These are phyloP conservation scores for Diabrotica undecimpunctata DNA, from an alignment of 1,140 invertebrate species.

Conservation along the genomic window DNA sequence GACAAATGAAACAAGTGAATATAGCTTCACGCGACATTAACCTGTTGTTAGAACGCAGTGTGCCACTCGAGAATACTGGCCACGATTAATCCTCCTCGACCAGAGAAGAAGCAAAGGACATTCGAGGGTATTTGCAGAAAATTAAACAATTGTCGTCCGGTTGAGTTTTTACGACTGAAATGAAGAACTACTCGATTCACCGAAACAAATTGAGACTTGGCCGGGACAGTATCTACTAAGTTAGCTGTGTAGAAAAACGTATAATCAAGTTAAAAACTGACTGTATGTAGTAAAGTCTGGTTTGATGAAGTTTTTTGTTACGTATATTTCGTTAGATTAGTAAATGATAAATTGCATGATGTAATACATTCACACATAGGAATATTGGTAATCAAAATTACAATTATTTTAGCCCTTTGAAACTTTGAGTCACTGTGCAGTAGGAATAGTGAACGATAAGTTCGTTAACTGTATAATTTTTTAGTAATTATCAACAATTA, in stretches of 20 bases:
- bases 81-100: conserved; percentile 14
- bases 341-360: no score
- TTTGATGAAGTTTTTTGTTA: no score
- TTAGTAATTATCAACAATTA: no score
- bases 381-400: no score
- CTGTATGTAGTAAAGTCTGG: no score
- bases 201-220: not conserved
- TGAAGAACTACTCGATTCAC: not conserved
- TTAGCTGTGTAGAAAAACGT: not conserved
- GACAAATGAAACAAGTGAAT: conserved; percentile 30
- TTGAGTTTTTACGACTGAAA: not conserved
- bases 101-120: not conserved
- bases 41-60: conserved; percentile 35
- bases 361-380: no score
- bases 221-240: not conserved
- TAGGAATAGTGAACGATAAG: no score
- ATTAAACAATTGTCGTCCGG: conserved; percentile 8
- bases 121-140: conserved; percentile 11
- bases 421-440: no score
- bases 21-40: conserved; percentile 40
- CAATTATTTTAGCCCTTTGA: no score
- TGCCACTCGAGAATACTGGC: not conserved
- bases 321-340: no score
- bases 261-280: no score
- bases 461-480: no score